Evolutionary conservation across 2,888 invertebrate genomes (phyloP), one percentile per base, ranked within the genome.

Genomic region (Spicauda simplicius): DNA sequence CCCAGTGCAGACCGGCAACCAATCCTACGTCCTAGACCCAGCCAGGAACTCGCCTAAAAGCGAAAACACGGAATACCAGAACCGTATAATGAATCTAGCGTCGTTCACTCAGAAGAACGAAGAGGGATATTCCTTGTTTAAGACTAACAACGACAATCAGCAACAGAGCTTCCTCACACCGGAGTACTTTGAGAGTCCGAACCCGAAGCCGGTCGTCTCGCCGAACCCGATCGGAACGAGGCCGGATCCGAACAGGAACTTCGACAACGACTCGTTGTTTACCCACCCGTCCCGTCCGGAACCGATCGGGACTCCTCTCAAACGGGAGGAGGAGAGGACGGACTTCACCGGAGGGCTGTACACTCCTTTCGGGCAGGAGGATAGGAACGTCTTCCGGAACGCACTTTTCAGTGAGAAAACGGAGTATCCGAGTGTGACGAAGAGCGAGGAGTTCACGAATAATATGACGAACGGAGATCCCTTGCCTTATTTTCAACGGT

Each of bases 81-180:
- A 80, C 10, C 54, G 90, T 0, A 85, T 92, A 0, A 83, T 91
- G 82, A 93, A 91, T 50, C 58, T 93, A 0, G 91, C 93, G 0
- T 91, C 92, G 0, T 93, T 93, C 72, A 91, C 93, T 0, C 92
- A 93, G 59, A 90, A 90, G 68, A 91, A 87, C 20, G 91, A 93
- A 0, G 91, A 93, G n/a, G 90, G 93, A 0, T 93, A 93, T 62
- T 91, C 92, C 0, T 64, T 93, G 0, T 93, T 93, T 45, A 90
- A 89, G 1, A 85, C 90, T 0, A 74, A 78, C 0, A 91, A 90
- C 0, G 90, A 90, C 0, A 84, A 71, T 0, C 82, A 84, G 1
- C 87, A 87, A 7, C 77, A 84, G 1, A 86, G 77, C 4, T 91
- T 91, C 25, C 65, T 91, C 0, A 73, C 82, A 0, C 89, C 89